Base-by-base conservation (phyloP, 1,140 invertebrate species). In the Bombus waltoni region DNA sequence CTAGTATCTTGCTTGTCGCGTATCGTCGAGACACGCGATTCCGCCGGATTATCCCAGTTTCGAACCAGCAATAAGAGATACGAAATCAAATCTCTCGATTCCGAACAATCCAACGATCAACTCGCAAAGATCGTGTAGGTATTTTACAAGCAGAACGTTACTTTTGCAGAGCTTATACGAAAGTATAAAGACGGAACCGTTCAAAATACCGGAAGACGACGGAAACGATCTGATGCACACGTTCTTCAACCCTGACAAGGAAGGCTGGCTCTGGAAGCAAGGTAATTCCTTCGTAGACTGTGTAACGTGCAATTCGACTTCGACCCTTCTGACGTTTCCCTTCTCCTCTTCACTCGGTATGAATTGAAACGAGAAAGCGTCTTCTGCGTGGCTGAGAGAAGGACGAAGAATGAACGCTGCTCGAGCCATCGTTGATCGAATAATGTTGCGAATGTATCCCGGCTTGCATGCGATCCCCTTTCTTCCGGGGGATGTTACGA, bases 191-290 rank as follows among this genome's bases (percentile, higher is more conserved):
- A 99, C 98, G 73, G 99, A 99, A 95, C 99, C 99, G 35, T 99
- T 99, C 95, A 99, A 99, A 96, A 99, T 99, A 94, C 99, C 99
- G 5, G 99, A 99, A 95, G 99, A 99, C 95, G 99, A 99, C 96
- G 99, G 99, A 62, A 99, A 99, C 96, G 99, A 99, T 96, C 96
- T 99, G 90, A 99, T 99, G 98, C 98, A 99, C 95, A 99, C 99
- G 57, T 99, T 99, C 96, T 99, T 99, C 96, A 99, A 99, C 95
- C 99, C 99, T 1, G 99, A 99, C 94, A 99, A 99, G 94, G 99
- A 99, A 95, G 99, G 99, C 66, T 99, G 99, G 99, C 96, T 99
- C 25, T 99, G 98, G 98, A 99, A 99, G 95, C 99, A 99, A 97
- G 99, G 98, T 96, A 97, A 94, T 87, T 66, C 44, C 77, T 68